phyloP scores from a whole-genome alignment of 2,888 invertebrate genomes.

The Papilio elwesi region DNA sequence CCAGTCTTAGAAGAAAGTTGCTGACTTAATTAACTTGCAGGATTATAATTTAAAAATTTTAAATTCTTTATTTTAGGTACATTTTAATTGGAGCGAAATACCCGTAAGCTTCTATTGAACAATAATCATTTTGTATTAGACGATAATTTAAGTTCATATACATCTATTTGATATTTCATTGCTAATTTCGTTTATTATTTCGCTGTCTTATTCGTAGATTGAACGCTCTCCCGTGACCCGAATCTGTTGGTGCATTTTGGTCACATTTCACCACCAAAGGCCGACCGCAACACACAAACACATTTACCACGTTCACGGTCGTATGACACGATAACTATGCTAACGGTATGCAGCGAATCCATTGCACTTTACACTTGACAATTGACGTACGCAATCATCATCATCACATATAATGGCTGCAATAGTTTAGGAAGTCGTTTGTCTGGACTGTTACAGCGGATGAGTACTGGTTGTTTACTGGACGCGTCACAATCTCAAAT shows the following conservation, averaged over 20 bases:
- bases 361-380: conserved; percentile 21
- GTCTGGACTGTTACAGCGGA: neutral
- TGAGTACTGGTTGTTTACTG: neutral
- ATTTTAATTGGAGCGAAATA: no score
- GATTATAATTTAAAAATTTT: no score
- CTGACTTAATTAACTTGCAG: no score
- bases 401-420: neutral
- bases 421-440: neutral
- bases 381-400: neutral
- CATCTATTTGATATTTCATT: no score
- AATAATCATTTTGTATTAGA: no score
- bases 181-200: no score
- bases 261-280: neutral
- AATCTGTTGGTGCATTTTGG: conserved; percentile 8
- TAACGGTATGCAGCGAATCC: conserved; percentile 2
- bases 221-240: neutral
- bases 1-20: no score
- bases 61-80: no score
- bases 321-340: neutral
- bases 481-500: neutral
- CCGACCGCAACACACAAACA: conserved; percentile 29
- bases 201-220: no score
- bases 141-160: no score
- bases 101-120: no score
- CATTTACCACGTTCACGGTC: conserved; percentile 31